Evolutionary conservation across 2,113 vertebrate species (phyloP).

Genomic region (Limanda limanda): DNA sequence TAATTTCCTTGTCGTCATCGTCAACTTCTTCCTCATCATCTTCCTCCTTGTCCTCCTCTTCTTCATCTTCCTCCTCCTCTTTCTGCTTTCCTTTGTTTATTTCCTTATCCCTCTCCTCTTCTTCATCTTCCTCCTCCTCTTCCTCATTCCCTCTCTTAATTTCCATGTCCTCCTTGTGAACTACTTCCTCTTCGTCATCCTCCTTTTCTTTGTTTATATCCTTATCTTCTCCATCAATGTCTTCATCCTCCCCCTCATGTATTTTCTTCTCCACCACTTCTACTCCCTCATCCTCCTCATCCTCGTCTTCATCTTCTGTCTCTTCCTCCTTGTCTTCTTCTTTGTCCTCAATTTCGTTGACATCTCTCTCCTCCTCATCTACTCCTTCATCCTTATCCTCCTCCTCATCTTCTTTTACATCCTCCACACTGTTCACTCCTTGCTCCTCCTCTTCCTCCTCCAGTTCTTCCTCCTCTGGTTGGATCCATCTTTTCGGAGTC

Average conservation of each 20-base stretch:
- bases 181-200: not conserved
- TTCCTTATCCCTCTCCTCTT: not conserved
- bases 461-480: not conserved
- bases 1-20: not conserved
- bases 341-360: not conserved
- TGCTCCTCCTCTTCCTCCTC: constrained; percentile 12
- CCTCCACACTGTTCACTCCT: not conserved
- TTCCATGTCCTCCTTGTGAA: not conserved
- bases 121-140: not conserved
- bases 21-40: not conserved
- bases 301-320: not conserved
- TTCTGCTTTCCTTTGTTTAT: not conserved
- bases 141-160: not conserved
- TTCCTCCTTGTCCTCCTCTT: not conserved
- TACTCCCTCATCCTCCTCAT: not conserved
- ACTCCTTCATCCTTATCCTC: not conserved
- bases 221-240: not conserved
- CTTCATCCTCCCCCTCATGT: not conserved
- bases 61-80: not conserved
- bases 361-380: not conserved
- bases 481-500: constrained; percentile 26
- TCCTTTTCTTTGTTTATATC: not conserved
- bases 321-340: not conserved
- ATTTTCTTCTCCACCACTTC: not conserved
- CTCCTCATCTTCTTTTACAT: not conserved